Evolutionary conservation across 2,888 invertebrate species (phyloP), one percentile per base, ranked within the genome.

Genomic region (Pheosia tremula): DNA sequence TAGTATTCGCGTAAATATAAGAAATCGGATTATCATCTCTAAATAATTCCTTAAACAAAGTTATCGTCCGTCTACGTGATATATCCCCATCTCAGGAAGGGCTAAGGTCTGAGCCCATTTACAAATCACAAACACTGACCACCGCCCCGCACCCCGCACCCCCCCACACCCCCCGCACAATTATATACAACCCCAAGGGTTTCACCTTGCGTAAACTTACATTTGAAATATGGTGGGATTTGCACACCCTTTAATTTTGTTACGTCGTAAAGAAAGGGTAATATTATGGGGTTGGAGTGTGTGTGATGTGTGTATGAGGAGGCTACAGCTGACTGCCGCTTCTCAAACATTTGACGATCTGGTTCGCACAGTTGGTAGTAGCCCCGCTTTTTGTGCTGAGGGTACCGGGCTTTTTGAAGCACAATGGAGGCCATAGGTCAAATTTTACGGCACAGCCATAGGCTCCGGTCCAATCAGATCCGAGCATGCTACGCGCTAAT

Each of bases 41-140:
- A 75, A 68, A 82, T 2, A 74, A 59, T 68, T 88, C 76, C 80
- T 58, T 72, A 85, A 86, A 89, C 90, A 86, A 90, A 92, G 89
- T 92, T 91, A 91, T 92, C 90, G 84, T 86, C 84, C 83, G 82
- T 84, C 89, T 90, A 89, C 91, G 92, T 92, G 93, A 93, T 93
- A 91, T 92, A 93, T 92, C 89, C 92, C 83, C 90, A 88, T 92
- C 91, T 91, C 87, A 88, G 89, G 86, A 92, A 91, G 92, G 93
- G 90, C 91, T 88, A 91, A 92, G 91, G 92, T 89, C 91, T 88
- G 88, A 89, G 84, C 91, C 93, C 92, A 91, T 93, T 93, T 93
- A 93, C 93, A 93, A 93, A 93, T 93, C 93, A 93, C 93, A 93
- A 93, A 93, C 91, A 93, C 89, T 93, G 93, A 93, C 93, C 93